Evolutionary conservation across 2,888 invertebrate genomes (phyloP), one percentile per base, ranked within the genome.

Genomic region (Phania funesta): DNA sequence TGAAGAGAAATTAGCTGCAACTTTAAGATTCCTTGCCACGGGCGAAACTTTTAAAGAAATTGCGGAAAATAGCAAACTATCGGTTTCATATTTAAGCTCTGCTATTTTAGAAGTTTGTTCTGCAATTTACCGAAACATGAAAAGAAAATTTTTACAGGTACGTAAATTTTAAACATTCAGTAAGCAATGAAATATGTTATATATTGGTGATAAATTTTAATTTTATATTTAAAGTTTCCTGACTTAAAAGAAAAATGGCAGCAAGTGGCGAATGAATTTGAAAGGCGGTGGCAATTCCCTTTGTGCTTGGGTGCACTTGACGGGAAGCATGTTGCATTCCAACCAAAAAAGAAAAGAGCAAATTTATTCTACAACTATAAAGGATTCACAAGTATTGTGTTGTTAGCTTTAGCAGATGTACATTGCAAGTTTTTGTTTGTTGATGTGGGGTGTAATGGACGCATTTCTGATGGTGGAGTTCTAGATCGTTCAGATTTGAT

Each of bases 401-500:
- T n/a, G n/a, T n/a, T n/a, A n/a, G n/a, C n/a, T n/a, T n/a, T n/a
- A n/a, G n/a, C n/a, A n/a, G n/a, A n/a, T n/a, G n/a, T n/a, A n/a
- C n/a, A n/a, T n/a, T n/a, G n/a, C n/a, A n/a, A n/a, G n/a, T n/a
- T n/a, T n/a, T n/a, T n/a, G n/a, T n/a, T n/a, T n/a, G n/a, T n/a
- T n/a, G n/a, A n/a, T n/a, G n/a, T n/a, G n/a, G n/a, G n/a, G n/a
- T n/a, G n/a, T n/a, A n/a, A n/a, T 41, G 60, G 26, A 2, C 24
- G 24, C 41, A 24, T 60, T 5, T 64, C 48, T 3, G 64, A 64
- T 9, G 46, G 32, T 9, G 48, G 32, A 32, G 48, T 64, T 7
- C 48, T 64, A 64, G 64, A 64, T 64, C 64, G 64, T 32, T 64
- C 48, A 13, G 64, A 64, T 64, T 64, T 64, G 22, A 64, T 64